Base-by-base conservation (phyloP, 2,797 vertebrate species). In the Platyrinchus mystaceus region DNA sequence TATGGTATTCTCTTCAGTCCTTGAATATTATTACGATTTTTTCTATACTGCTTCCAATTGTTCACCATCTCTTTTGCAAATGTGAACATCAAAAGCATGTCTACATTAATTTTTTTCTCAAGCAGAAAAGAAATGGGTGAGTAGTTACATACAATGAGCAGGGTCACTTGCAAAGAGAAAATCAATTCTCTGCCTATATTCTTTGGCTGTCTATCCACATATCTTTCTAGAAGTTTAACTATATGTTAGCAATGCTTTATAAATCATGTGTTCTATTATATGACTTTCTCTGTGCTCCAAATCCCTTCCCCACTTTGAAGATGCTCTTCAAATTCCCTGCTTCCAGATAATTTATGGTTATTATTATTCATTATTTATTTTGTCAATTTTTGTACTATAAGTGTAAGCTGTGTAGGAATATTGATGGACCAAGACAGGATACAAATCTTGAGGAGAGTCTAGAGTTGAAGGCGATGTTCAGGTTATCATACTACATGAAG, bases 1-100 rank as follows among this genome's bases (percentile, higher is more conserved):
- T 59, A 70, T 50, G 37, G 41, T 32, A 80, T 70, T 89, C 14
- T 69, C 9, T 78, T 77, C 36, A 70, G 43, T 74, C 70, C 39
- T 87, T 87, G 53, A 90, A 83, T 80, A 73, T 70, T 92, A 64
- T 70, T 64, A 63, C 18, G 22, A 21, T 89, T 32, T 87, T 87
- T 90, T 83, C 68, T 70, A 44, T 22, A 58, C 21, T 36, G 19
- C 14, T 69, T 84, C 44, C 10, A 67, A 23, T 37, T 59, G 43
- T 67, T 93, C 23, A 28, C 28, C 43, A 41, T 39, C 12, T 62
- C 18, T 90, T 74, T 74, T 68, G 32, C 41, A 92, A 89, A 94
- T 59, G 46, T 64, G 27, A 76, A 46, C 49, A 64, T 71, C 50
- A 85, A 49, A 93, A 78, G 5, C 30, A 41, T 69, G n/a, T 11